These are phyloP conservation scores for Clusia tigrina DNA, from an alignment of 2,888 invertebrate genomes.

Conservation along the genomic window DNA sequence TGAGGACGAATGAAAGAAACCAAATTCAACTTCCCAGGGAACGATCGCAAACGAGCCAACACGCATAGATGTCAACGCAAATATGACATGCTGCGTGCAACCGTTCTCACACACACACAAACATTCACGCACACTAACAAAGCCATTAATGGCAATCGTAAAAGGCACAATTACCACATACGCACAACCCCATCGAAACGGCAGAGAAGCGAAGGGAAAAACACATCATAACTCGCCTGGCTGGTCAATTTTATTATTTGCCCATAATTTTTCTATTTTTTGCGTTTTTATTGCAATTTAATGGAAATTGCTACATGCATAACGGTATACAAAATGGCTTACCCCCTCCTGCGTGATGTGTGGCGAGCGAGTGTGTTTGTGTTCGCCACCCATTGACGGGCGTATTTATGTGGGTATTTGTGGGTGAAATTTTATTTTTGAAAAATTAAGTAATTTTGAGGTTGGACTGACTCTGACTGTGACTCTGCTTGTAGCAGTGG, in stretches of 20 bases:
- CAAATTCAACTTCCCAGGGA: too few species aligned
- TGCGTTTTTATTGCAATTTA: slow-evolving; percentile 50
- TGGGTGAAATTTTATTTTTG: slow-evolving; percentile 12
- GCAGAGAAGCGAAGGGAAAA: too few species aligned
- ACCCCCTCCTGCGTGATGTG: slow-evolving; percentile 39
- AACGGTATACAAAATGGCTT: slow-evolving; percentile 21
- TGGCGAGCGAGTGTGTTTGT: not conserved
- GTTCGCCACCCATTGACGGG: not conserved
- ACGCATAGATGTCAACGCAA: slow-evolving; percentile 11
- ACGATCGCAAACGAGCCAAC: not conserved
- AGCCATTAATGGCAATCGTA: slow-evolving; percentile 2
- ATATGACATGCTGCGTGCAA: not conserved
- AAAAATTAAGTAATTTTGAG: slow-evolving; percentile 44
- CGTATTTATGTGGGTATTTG: not conserved
- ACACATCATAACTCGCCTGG: not conserved
- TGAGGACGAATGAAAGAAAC: too few species aligned
- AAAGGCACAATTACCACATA: slow-evolving; percentile 2
- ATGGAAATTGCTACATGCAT: slow-evolving; percentile 44
- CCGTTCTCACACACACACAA: not conserved
- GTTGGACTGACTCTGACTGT: slow-evolving; percentile 18
- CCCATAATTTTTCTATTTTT: slow-evolving; percentile 40
- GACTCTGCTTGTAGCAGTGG: slow-evolving; percentile 25
- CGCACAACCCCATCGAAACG: slow-evolving; percentile 35
- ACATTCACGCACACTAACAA: not conserved
- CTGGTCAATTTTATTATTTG: slow-evolving; percentile 49